Evolutionary conservation across 2,888 invertebrate species (phyloP), one percentile per base, ranked within the genome.

Genomic region (Xanthia icteritia): DNA sequence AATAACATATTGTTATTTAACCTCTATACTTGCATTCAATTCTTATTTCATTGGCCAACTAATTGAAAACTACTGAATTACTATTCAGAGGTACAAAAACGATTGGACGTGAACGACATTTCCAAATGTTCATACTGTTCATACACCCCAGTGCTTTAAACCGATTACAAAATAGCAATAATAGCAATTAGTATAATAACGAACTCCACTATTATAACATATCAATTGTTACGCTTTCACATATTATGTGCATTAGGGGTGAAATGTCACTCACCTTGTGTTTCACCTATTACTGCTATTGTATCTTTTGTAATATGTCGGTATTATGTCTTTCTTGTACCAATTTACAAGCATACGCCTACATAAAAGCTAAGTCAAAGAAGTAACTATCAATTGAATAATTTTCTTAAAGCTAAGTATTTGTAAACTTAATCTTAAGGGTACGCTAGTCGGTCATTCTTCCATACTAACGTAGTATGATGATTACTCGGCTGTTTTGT

Each of bases 211-310:
- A 84, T 86, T 84, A 86, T 70, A 75, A 71, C 83, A 85, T 65
- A 69, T 58, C 58, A 77, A 83, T 87, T 84, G 84, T 86, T 76
- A 83, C 78, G 66, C 72, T 76, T 77, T 65, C 70, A 77, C 42
- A 77, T 74, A 81, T 86, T 82, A 85, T 85, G 79, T 86, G 65
- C 64, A 79, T 56, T 70, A 72, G 65, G 27, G 58, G 27, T 70
- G 17, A 67, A 79, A 87, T 75, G 83, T 78, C 83, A 77, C 36
- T 77, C 83, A 83, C 84, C 75, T 77, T 67, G 42, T 80, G 76
- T 71, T 79, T 63, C 39, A 69, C n/a, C 42, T 45, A 42, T 66
- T 64, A 54, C 42, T 15, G 36, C 67, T 66, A 73, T 75, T 84
- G 74, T 81, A 61, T 82, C 72, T 69, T 73, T 85, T 78, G 76